A percentile compares a stretch with the other conserved stretches of the same genome.
These are phyloP conservation scores for Scelioninae gen. 1 DNA, from an alignment of 2,888 invertebrate species.

Conservation along the genomic window DNA sequence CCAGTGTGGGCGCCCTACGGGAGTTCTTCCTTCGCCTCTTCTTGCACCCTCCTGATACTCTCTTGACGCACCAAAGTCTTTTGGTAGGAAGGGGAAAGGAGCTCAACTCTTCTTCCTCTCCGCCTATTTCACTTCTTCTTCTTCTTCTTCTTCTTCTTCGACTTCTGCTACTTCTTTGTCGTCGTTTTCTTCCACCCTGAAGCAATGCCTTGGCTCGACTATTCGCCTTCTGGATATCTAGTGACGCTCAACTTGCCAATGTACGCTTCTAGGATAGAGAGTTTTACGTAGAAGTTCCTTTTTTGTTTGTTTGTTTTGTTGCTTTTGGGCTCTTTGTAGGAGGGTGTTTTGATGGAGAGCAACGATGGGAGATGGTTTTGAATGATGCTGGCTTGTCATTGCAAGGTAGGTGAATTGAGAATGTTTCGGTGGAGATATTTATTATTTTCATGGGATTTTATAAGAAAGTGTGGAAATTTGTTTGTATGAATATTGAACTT, in stretches of 20 bases:
- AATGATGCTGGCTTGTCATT: not conserved
- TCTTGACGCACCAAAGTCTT: constrained; percentile 29
- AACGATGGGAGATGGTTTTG: constrained; percentile 11
- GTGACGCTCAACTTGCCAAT: constrained; percentile 73
- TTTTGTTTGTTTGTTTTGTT: constrained; percentile 7
- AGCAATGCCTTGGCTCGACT: constrained; percentile 56
- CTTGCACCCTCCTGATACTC: constrained; percentile 75
- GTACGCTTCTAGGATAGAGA: constrained; percentile 36
- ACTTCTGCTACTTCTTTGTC: constrained; percentile 49
- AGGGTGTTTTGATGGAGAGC: constrained; percentile 13
- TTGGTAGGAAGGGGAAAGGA: no score
- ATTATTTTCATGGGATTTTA: no score
- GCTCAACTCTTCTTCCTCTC: constrained; percentile 26
- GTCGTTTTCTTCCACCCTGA: constrained; percentile 65
- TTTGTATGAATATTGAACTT: no score
- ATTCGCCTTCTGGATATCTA: constrained; percentile 69
- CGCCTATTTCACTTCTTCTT: constrained; percentile 33
- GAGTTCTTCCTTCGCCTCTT: constrained; percentile 77
- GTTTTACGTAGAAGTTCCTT: constrained; percentile 34
- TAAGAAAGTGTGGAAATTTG: no score
- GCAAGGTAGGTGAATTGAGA: not conserved
- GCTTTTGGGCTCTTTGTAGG: not conserved
- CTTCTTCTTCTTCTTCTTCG: constrained; percentile 18
- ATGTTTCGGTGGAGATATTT: no score
- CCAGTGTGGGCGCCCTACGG: constrained; percentile 82